Evolutionary conservation across 2,797 vertebrate genomes (phyloP), one percentile per base, ranked within the genome.

Genomic region (Syngnathus rostellatus): DNA sequence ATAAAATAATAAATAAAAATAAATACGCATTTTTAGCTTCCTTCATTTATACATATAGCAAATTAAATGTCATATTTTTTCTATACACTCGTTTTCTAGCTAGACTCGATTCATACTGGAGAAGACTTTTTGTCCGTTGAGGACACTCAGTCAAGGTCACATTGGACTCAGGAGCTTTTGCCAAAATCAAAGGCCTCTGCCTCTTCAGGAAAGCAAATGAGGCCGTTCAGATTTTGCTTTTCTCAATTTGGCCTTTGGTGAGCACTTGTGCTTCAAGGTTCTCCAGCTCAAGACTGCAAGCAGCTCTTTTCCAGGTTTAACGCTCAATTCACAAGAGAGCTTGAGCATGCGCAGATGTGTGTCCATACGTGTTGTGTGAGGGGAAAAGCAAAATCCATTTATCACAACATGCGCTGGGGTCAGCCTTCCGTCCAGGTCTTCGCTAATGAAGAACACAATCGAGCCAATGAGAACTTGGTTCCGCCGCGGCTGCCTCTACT

Each of bases 321-420:
- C 61, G 43, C 68, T 62, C 68, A 38, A 45, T 71, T 68, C 50
- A 54, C 69, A 55, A 50, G 60, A 25, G 66, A 50, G 45, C 54
- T 39, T 2, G 21, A 8, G 31, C 62, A 50, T 65, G 62, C 16
- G 4, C 55, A 14, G 45, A 63, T 67, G 38, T 55, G 23, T 25
- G 53, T 19, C 19, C 8, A 37, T 46, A 11, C 43, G 11, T 69
- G 12, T 37, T 46, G 51, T 68, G 63, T 76, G 76, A 76, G 69
- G 69, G 25, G 66, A 65, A 54, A 77, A 76, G 66, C 70, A 80
- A 76, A 79, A 72, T 81, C 82, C 80, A 91, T 93, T 91, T 86
- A 91, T 93, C 91, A 92, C 75, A 5, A 59, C 62, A 37, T 78
- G 87, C 85, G 84, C 74, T 77, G 80, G 86, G 90, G 83, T 88